Conservation (phyloP, 64 coral and sea anemone species). For the Porites australiensis region DNA sequence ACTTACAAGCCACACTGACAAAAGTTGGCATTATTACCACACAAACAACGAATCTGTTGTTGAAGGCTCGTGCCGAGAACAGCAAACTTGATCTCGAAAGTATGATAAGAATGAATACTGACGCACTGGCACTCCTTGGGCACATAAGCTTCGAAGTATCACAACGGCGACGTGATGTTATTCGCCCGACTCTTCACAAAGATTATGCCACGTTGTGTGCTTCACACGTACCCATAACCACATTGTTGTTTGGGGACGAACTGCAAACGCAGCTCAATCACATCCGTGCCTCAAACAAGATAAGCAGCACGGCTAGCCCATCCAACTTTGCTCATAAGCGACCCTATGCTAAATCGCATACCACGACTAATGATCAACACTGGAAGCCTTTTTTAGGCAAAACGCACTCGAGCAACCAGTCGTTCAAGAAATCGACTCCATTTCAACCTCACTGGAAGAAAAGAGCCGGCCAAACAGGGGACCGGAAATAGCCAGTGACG, state of each 20-base stretch:
- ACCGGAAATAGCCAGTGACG: conserved; percentile 55
- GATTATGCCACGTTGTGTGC: conserved; percentile 46
- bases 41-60: conserved; percentile 59
- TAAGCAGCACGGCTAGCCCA: conserved; percentile 57
- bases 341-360: conserved; percentile 28
- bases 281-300: conserved; percentile 61
- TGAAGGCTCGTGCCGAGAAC: conserved; percentile 42
- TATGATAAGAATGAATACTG: conserved; percentile 44
- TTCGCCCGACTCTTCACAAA: conserved; percentile 33
- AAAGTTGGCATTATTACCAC: conserved; percentile 54
- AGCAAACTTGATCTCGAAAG: conserved; percentile 30
- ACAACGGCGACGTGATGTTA: conserved; percentile 37
- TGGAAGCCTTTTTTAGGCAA: conserved; percentile 50
- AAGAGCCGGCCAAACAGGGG: conserved; percentile 51
- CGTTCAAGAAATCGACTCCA: conserved; percentile 23
- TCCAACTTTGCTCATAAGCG: too few relatives aligned
- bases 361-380: conserved; percentile 16
- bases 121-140: conserved; percentile 40
- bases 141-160: conserved; percentile 45
- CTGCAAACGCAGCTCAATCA: conserved; percentile 68
- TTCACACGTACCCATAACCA: conserved; percentile 63
- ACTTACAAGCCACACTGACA: conserved; percentile 20
- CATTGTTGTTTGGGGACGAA: conserved; percentile 40
- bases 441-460: conserved; percentile 45
- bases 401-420: conserved; percentile 30